Evolutionary conservation across 2,888 invertebrate genomes (phyloP), one percentile per base, ranked within the genome.

Genomic region (Timema podura): DNA sequence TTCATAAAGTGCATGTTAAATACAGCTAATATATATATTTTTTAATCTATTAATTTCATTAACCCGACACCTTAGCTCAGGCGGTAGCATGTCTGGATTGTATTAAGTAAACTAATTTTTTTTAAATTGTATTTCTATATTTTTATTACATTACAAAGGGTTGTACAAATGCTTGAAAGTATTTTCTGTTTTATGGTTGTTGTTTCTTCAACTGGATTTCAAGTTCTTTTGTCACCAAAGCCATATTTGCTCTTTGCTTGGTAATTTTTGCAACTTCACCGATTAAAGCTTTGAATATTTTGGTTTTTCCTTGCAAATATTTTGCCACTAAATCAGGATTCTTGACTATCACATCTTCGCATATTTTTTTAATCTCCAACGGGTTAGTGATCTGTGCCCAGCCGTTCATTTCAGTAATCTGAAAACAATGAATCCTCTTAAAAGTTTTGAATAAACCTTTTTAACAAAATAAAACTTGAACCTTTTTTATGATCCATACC

Each of bases 291-390:
- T 85, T 87, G 65, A 90, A 85, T 9, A 88, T 85, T 82, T 91
- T 91, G 0, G 79, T 80, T 81, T 92, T 92, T 6, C 93, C 93
- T 10, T 81, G 82, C 78, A 85, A 87, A 77, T 89, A 92, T 75
- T 87, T 84, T 73, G 85, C 82, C 0, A 90, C 90, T 68, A 89
- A 78, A 78, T 90, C 88, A 11, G 87, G 83, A 81, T 92, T 90
- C 72, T 87, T 85, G 13, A 85, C 78, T 48, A 93, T 80, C 0
- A 90, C 84, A 75, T 85, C 81, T 67, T 79, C 75, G 78, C 93
- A 93, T 59, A 88, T 79, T 74, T 83, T 80, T 68, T 81, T 82
- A 72, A 95, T 85, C 78, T 85, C 83, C 8, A 80, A 77, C 73
- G 84, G 80, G 77, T 91, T 87, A 59, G 82, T 85, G 72, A 92